These are phyloP conservation scores for Phaenicophaeus curvirostris DNA, from an alignment of 2,797 vertebrate genomes.

Conservation along the genomic window DNA sequence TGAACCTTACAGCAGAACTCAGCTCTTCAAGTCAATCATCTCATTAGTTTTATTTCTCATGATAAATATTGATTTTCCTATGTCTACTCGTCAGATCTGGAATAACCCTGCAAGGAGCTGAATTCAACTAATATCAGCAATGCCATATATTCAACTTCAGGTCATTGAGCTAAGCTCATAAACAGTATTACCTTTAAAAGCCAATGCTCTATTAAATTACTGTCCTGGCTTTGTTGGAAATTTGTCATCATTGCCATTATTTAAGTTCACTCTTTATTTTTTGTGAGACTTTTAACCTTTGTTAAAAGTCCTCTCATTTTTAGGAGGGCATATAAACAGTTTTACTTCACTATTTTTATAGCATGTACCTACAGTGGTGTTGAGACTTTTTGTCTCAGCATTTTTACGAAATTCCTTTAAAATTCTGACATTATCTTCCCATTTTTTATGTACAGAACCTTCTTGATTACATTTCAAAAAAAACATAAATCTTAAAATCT, in stretches of 20 bases:
- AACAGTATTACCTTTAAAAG: slow-evolving; percentile 13
- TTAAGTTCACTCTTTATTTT: background rate
- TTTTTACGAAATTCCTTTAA: slow-evolving; percentile 10
- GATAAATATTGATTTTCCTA: background rate
- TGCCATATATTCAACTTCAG: background rate
- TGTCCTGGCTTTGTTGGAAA: background rate
- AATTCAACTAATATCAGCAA: slow-evolving; percentile 3
- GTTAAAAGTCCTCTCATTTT: background rate
- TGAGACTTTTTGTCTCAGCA: background rate
- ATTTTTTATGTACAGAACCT: background rate
- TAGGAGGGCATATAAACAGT: background rate
- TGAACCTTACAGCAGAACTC: background rate
- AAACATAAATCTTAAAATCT: background rate
- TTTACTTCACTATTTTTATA: slow-evolving; percentile 26
- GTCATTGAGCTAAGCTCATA: background rate
- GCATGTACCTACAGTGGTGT: background rate
- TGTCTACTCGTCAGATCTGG: background rate
- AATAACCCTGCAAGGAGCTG: background rate
- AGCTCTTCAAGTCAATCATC: background rate
- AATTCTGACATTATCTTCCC: background rate
- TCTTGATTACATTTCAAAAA: background rate
- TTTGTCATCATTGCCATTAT: background rate
- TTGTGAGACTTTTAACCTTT: slow-evolving; percentile 4
- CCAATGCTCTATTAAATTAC: background rate
- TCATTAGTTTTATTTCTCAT: background rate